Conservation (phyloP, 2,888 invertebrate genomes). For the Stictocephala bisonia region DNA sequence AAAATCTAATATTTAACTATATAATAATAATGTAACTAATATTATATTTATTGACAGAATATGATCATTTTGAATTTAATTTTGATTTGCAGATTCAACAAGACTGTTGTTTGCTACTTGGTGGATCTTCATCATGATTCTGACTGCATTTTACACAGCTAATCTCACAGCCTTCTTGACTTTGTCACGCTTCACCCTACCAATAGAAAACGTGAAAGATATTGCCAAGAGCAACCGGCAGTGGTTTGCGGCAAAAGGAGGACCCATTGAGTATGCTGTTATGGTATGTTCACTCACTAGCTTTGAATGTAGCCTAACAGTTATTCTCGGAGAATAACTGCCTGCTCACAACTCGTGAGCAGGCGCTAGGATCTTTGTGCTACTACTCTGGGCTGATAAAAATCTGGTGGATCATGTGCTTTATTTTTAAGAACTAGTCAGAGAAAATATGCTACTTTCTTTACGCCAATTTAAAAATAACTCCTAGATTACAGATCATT, state of each 20-base stretch:
- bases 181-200: conserved; percentile 84
- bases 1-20: no score
- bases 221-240: conserved; percentile 73
- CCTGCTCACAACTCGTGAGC: no score
- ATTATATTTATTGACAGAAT: no score
- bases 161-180: conserved; percentile 91
- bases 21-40: no score
- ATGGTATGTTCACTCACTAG: conserved; percentile 60
- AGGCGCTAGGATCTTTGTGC: no score
- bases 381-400: no score
- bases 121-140: conserved; percentile 90
- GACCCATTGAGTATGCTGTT: conserved; percentile 75
- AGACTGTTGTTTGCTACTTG: conserved; percentile 87
- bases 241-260: conserved; percentile 78
- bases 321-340: no score
- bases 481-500: no score
- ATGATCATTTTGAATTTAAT: conserved; percentile 14
- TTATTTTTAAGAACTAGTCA: no score
- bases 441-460: no score
- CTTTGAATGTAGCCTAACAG: background rate
- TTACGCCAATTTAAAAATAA: no score
- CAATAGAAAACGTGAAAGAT: conserved; percentile 77
- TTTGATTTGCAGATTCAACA: conserved; percentile 76
- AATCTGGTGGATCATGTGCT: no score
- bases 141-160: conserved; percentile 91